Evolutionary conservation across 2,888 invertebrate genomes (phyloP), one percentile per base, ranked within the genome.

Genomic region (Adelognathus sp.): DNA sequence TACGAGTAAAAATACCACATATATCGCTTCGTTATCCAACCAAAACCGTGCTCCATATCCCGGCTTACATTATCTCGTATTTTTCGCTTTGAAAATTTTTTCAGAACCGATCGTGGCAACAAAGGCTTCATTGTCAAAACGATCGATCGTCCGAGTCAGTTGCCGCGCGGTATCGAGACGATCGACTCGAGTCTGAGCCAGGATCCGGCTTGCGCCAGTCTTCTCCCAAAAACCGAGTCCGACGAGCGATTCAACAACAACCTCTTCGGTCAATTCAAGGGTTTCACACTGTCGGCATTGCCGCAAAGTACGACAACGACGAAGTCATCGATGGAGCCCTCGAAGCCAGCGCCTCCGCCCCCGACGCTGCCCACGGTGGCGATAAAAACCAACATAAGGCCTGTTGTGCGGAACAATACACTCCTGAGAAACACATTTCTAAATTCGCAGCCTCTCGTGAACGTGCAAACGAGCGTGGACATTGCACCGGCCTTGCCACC

Each of bases 261-360:
- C 86, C 95, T 97, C 92, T 97, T 97, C 90, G 97, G 97, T 0
- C 96, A 97, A 86, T 97, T 97, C 92, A 96, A 96, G 91, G 97
- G 97, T 0, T 97, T 97, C 91, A 95, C 96, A 0, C 93, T 97
- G 52, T 93, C 94, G 0, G 96, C 96, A 0, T 92, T 95, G 0
- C 93, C 86, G 74, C n/a, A n/a, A n/a, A n/a, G n/a, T n/a, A 91
- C 93, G 0, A 94, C 95, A 16, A 67, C 64, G 56, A 67, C 61
- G 70, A 81, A 83, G 11, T 84, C 85, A 4, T 60, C 82, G 72
- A n/a, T n/a, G n/a, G 92, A 93, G 1, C 94, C 94, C 0, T 87
- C 93, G 3, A 91, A 94, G 60, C 90, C 93, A 1, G 94, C 95
- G 0, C 95, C 96, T 0, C 95, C 95, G 0, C 92, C 94, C 1